These are phyloP conservation scores for Camponotus pennsylvanicus DNA, from an alignment of 1,140 invertebrate species.

Conservation along the genomic window DNA sequence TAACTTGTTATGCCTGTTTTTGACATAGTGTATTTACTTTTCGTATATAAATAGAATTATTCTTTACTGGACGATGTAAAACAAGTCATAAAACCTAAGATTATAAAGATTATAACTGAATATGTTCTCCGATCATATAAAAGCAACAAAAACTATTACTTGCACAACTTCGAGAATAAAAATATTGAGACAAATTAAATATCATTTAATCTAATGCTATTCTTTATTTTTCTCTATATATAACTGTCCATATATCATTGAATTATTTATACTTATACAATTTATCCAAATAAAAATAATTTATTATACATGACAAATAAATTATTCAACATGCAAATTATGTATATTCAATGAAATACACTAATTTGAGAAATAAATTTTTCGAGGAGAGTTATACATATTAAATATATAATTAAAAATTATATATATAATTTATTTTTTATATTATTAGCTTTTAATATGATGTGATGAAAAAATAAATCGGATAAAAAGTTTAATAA, in stretches of 20 bases:
- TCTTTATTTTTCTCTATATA: background rate
- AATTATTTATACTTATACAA: background rate
- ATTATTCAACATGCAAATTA: background rate
- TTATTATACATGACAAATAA: background rate
- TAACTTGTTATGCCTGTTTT: conserved; percentile 31
- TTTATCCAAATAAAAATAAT: background rate
- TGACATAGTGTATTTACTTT: conserved; percentile 4
- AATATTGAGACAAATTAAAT: background rate
- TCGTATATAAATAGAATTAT: too few species aligned
- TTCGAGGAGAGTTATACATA: background rate
- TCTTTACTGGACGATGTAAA: too few species aligned
- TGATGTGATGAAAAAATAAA: background rate
- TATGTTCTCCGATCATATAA: background rate
- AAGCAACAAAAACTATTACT: background rate
- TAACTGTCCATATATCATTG: background rate
- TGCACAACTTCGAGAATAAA: background rate
- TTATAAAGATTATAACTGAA: background rate
- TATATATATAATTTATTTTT: background rate
- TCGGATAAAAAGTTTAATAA: background rate
- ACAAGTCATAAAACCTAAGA: background rate
- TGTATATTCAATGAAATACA: background rate
- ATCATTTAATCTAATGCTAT: background rate
- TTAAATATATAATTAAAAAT: background rate
- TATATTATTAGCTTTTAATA: background rate
- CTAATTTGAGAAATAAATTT: background rate